Percentiles rank a stretch among this genome's conserved stretches.
Conservation (phyloP, 2,888 invertebrate genomes). For the Netelia inedita region DNA sequence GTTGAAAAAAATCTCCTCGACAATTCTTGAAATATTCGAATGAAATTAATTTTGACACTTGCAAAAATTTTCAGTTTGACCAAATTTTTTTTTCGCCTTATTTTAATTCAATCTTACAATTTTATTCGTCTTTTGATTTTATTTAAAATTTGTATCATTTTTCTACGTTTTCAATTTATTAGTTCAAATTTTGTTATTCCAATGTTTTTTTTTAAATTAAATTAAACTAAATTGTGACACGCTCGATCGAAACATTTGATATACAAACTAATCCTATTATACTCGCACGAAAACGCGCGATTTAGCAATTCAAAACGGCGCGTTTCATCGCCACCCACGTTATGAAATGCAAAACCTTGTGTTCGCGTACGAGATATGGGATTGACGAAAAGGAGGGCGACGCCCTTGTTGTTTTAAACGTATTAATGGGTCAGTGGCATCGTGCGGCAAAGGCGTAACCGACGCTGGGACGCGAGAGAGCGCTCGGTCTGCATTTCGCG, state of each 20-base stretch:
- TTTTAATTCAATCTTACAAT: background rate
- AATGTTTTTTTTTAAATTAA: too few relatives aligned
- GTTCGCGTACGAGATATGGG: background rate
- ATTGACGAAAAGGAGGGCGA: slow-evolving; percentile 2
- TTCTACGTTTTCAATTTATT: background rate
- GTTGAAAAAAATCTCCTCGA: background rate
- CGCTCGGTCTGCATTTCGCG: slow-evolving; percentile 16
- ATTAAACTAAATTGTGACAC: too few relatives aligned
- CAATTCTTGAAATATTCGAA: background rate
- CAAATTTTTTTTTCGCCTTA: background rate
- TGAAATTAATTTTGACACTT: background rate
- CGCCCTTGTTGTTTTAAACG: slow-evolving; percentile 77
- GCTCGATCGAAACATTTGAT: too few relatives aligned
- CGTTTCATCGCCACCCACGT: too few relatives aligned
- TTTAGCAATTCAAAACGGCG: too few relatives aligned
- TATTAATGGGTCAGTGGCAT: slow-evolving; percentile 84
- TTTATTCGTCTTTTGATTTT: background rate
- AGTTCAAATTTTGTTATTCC: too few relatives aligned
- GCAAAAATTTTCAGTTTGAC: background rate
- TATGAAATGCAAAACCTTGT: too few relatives aligned
- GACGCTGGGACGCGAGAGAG: slow-evolving; percentile 6
- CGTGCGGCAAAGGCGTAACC: slow-evolving; percentile 74
- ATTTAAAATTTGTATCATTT: background rate
- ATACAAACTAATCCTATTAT: too few relatives aligned
- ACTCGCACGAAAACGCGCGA: too few relatives aligned